Base-by-base conservation (phyloP, 2,797 vertebrate genomes). In the Poeciliopsis infans region DNA sequence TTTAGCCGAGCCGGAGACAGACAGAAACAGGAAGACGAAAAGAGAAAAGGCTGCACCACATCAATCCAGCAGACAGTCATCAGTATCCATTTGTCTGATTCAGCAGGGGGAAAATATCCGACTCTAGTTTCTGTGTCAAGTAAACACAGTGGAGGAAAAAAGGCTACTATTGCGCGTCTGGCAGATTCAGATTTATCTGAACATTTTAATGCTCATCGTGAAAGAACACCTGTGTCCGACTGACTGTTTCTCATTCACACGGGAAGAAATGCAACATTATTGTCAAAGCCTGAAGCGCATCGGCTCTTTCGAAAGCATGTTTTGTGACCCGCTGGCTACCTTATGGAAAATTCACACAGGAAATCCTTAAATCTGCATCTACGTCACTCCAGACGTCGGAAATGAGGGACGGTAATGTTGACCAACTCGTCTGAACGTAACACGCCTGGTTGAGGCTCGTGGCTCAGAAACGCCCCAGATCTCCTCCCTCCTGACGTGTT, bases 11-110 rank as follows among this genome's bases (percentile, higher is more conserved):
- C 39, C 3, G 1, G 33, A 81, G 59, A 78, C 77, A 61, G 61
- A 82, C 74, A 75, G 77, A 78, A 79, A 75, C 81, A 72, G 0
- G 46, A 1, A 5, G 78, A 77, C 78, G 84, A 87, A 81, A 86
- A 79, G 83, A 78, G 84, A 79, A 80, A 87, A 86, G 73, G 70
- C 66, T 45, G 11, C 74, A 77, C 49, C 77, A 85, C 78, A 88
- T 90, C 82, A 88, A 55, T 85, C 66, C 49, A 15, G 16, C 75
- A 76, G 77, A 77, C 79, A 73, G 76, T 80, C 84, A 78, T 88
- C 86, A 82, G 6, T 71, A 77, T 88, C 75, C 51, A 75, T 90
- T 85, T 86, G 80, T 86, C 76, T 28, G 70, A 76, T 53, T 80
- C 70, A 81, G 70, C 47, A 51, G 70, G 68, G 79, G 57, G 77